These are phyloP conservation scores for Thymelicus sylvestris DNA, from an alignment of 2,888 invertebrate genomes.

Conservation along the genomic window DNA sequence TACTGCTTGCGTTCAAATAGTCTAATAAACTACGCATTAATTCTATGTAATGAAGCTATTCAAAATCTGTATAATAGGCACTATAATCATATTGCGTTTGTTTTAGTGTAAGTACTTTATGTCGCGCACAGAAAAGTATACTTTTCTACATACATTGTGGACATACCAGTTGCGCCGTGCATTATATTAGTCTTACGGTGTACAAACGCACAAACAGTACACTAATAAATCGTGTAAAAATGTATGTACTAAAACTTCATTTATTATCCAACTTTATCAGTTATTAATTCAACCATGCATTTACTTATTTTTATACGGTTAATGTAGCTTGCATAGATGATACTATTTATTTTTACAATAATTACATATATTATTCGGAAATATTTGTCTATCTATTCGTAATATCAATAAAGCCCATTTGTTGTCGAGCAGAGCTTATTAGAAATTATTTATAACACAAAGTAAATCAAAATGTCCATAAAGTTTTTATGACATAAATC, in stretches of 20 bases:
- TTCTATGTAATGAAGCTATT: background rate
- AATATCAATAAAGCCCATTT: background rate
- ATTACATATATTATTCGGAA: background rate
- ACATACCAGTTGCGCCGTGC: too few species aligned
- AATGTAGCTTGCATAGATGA: background rate
- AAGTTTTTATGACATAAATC: too few species aligned
- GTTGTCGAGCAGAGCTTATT: background rate
- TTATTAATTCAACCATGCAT: background rate
- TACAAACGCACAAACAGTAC: background rate
- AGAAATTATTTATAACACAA: background rate
- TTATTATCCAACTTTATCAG: background rate
- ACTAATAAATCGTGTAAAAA: constrained; percentile 3
- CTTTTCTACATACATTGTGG: background rate
- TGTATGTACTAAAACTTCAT: background rate
- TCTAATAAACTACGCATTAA: background rate
- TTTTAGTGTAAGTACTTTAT: background rate
- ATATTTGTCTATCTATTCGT: background rate
- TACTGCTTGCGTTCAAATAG: background rate
- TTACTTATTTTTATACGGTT: background rate
- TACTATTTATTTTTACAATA: constrained; percentile 1
- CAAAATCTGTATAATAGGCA: constrained; percentile 18
- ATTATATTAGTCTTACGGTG: too few species aligned
- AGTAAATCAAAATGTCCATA: background rate
- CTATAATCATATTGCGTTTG: constrained; percentile 16
- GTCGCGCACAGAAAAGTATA: background rate